These are phyloP conservation scores for Lepidotrigona ventralis DNA, from an alignment of 1,140 invertebrate genomes.

Conservation along the genomic window DNA sequence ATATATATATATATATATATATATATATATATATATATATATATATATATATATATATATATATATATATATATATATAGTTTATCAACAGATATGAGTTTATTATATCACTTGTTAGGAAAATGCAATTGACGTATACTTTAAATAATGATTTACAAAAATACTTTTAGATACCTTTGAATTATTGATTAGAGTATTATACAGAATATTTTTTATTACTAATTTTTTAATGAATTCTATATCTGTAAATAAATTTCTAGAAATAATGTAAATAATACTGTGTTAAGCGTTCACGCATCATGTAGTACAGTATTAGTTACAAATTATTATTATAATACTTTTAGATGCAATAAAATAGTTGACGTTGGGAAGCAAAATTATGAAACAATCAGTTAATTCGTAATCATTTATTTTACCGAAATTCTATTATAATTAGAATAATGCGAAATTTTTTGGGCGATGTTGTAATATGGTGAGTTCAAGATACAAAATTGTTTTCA, in stretches of 20 bases:
- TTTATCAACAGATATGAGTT: slow-evolving; percentile 13
- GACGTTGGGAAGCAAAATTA: slow-evolving; percentile 36
- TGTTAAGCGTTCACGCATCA: background rate
- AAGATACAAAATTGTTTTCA: slow-evolving; percentile 20
- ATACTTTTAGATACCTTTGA: slow-evolving; percentile 2
- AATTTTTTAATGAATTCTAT: background rate
- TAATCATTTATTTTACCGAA: background rate
- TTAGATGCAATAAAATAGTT: background rate
- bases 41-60: background rate
- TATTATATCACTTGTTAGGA: background rate
- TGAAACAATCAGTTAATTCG: slow-evolving; percentile 37
- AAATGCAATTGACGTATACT: background rate
- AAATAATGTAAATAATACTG: slow-evolving; percentile 1
- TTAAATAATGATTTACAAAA: slow-evolving; percentile 24
- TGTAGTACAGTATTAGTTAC: background rate
- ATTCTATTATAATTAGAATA: slow-evolving; percentile 48
- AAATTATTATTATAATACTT: background rate
- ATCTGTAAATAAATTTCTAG: background rate
- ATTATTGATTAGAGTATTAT: background rate
- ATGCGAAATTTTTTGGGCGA: slow-evolving; percentile 78
- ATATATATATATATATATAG: background rate
- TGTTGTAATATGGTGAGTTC: slow-evolving; percentile 76
- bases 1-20: background rate
- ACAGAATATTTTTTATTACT: background rate
- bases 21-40: background rate